Conservation (phyloP, 1,140 invertebrate genomes). For the Lordiphosa clarofinis region DNA sequence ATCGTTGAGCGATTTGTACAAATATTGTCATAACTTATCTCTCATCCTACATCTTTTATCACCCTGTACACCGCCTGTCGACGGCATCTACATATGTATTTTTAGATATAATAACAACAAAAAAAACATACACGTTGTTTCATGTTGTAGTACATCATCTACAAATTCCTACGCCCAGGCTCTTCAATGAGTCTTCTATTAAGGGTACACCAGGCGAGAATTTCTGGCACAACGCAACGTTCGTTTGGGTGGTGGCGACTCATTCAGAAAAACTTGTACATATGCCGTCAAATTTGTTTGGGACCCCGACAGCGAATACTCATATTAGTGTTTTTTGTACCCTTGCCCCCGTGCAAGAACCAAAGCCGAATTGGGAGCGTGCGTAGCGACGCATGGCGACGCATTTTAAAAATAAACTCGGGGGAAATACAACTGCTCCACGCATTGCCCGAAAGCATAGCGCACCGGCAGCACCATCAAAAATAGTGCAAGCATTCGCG, state of each 20-base stretch:
- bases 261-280: slow-evolving; percentile 58
- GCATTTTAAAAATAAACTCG: slow-evolving; percentile 61
- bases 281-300: slow-evolving; percentile 57
- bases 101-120: slow-evolving; percentile 60
- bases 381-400: slow-evolving; percentile 29
- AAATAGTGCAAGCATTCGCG: slow-evolving; percentile 65
- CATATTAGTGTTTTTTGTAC: slow-evolving; percentile 32
- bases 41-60: neutral
- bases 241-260: slow-evolving; percentile 23
- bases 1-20: slow-evolving; percentile 5
- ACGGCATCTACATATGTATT: slow-evolving; percentile 51
- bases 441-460: slow-evolving; percentile 21
- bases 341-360: slow-evolving; percentile 48
- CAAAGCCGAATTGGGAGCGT: slow-evolving; percentile 59
- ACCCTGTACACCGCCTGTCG: slow-evolving; percentile 48
- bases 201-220: slow-evolving; percentile 21
- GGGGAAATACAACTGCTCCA: slow-evolving; percentile 32
- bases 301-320: slow-evolving; percentile 46
- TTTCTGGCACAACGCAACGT: slow-evolving; percentile 50
- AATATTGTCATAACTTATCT: slow-evolving; percentile 1
- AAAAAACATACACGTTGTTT: slow-evolving; percentile 54
- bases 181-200: slow-evolving; percentile 48
- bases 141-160: slow-evolving; percentile 46
- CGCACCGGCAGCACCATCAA: slow-evolving; percentile 17
- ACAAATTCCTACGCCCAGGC: slow-evolving; percentile 28